These are phyloP conservation scores for Cyprinodon brontotheroides DNA, from an alignment of 2,113 vertebrate genomes.

Conservation along the genomic window DNA sequence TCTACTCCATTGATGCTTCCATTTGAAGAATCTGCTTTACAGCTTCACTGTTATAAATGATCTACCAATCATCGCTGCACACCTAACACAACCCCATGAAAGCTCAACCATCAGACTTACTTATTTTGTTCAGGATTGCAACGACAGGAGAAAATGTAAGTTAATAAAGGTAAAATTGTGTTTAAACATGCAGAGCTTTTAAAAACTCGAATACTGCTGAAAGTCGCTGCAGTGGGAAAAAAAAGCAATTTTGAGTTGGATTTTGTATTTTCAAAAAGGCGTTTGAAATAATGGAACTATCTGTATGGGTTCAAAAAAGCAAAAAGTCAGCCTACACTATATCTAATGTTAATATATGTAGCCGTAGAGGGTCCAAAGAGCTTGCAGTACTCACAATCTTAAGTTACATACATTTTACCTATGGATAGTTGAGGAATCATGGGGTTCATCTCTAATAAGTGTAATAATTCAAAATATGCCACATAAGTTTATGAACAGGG, in stretches of 20 bases:
- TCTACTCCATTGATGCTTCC: too few relatives aligned
- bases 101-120: too few relatives aligned
- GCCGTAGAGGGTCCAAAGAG: background rate
- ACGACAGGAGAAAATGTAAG: too few relatives aligned
- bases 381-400: background rate
- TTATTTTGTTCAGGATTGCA: too few relatives aligned
- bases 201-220: too few relatives aligned
- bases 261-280: background rate
- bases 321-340: background rate
- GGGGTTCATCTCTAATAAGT: background rate
- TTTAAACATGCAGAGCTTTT: too few relatives aligned
- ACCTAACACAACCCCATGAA: too few relatives aligned
- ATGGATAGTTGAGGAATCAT: background rate
- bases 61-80: too few relatives aligned
- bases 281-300: background rate
- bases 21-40: too few relatives aligned
- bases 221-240: too few relatives aligned
- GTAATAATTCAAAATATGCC: background rate
- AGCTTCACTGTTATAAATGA: too few relatives aligned
- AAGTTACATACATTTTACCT: background rate
- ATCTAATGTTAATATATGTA: background rate
- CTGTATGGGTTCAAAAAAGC: background rate
- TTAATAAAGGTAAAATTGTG: too few relatives aligned
- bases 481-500: constrained; percentile 2
- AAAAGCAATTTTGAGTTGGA: background rate